Evolutionary conservation across 2,888 invertebrate genomes (phyloP), one percentile per base, ranked within the genome.

Genomic region (Tuberolachnus salignus): DNA sequence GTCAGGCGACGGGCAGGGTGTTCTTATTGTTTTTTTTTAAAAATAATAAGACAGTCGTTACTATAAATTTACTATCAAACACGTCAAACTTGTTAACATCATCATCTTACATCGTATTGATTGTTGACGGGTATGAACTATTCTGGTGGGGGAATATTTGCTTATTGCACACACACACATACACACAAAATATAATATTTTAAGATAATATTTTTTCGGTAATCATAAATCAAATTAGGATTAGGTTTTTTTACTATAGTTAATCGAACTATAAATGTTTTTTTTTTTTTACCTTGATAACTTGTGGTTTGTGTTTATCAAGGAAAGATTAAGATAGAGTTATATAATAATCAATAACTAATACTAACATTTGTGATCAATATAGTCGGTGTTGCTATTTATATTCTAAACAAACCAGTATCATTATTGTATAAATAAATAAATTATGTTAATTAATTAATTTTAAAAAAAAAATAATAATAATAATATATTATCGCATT

Each of bases 1-100:
- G 67, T 59, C 61, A 16, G 34, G 69, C 78, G 78, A 80, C 69
- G 81, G 82, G 81, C 82, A 81, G 81, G 80, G 78, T 78, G 78
- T n/a, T 78, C 78, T 78, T 78, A 78, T 69, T 51, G 13, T 69
- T 66, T 44, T 74, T n/a, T n/a, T n/a, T n/a, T n/a, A n/a, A n/a
- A n/a, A 34, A 78, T 59, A 46, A 51, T 75, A 75, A 67, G 78
- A 69, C 34, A 78, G 67, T 59, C 78, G 34, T 69, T 67, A 78
- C 26, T 69, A 67, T 49, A 34, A 78, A 21, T 51, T 34, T 78
- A 78, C 67, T 67, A 78, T 67, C 69, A 59, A 53, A 74, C 55
- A 67, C 55, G 75, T 78, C 67, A 78, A 49, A 59, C n/a, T 13
- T 69, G 78, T 78, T 49, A 59, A 78, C 4, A 21, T 44, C 42